phyloP scores from a whole-genome alignment of 2,113 vertebrate species.

The Crocuta crocuta region DNA sequence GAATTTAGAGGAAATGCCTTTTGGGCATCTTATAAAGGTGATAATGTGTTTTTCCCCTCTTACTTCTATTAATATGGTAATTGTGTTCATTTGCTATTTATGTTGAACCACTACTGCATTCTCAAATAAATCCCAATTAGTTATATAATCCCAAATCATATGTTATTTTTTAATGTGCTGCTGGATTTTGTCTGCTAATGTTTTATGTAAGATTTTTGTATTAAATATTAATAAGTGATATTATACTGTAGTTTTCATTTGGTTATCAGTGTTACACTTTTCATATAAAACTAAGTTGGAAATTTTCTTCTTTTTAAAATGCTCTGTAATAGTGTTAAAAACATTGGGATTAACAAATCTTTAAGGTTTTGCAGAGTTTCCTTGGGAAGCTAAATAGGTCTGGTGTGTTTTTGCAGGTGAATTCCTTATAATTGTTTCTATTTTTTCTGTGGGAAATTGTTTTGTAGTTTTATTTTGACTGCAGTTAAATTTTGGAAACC shows the following conservation, averaged over 20 bases:
- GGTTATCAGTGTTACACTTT: conserved; percentile 25
- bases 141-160: conserved; percentile 32
- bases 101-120: conserved; percentile 29
- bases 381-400: not conserved
- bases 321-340: not conserved
- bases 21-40: conserved; percentile 44
- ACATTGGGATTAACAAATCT: not conserved
- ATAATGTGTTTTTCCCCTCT: conserved; percentile 20
- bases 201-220: conserved; percentile 64
- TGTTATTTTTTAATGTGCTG: conserved; percentile 59
- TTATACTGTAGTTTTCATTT: conserved; percentile 6
- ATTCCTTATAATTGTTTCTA: not conserved
- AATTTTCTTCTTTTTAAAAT: not conserved
- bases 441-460: conserved; percentile 3
- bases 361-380: not conserved
- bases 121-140: conserved; percentile 56
- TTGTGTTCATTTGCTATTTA: conserved; percentile 41
- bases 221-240: conserved; percentile 57
- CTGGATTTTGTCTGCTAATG: conserved; percentile 52
- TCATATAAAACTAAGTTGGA: not conserved
- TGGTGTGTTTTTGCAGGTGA: not conserved
- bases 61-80: conserved; percentile 42
- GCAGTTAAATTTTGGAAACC: not conserved
- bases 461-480: not conserved
- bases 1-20: conserved; percentile 8